Percentiles rank a stretch among this genome's conserved stretches.
Evolutionary conservation across 64 coral and sea anemone species (phyloP).

Genomic region (Anthopleura sola): DNA sequence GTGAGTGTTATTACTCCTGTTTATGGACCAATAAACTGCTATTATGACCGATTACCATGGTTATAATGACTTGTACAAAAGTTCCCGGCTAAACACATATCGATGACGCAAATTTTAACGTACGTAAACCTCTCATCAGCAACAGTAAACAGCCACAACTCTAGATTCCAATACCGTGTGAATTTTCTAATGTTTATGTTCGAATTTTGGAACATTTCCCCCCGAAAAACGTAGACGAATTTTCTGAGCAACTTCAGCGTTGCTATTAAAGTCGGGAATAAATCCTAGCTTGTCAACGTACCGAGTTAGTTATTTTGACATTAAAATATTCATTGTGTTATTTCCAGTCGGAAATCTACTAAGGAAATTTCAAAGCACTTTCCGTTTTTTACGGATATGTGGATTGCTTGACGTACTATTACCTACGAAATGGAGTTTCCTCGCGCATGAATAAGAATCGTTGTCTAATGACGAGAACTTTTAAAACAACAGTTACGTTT

Average conservation of each 20-base stretch:
- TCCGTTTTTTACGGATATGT: not conserved
- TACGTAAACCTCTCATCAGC: not conserved
- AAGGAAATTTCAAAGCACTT: slow-evolving; percentile 4
- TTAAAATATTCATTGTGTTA: not conserved
- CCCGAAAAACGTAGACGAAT: not conserved
- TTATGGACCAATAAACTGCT: not conserved
- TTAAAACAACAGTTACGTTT: not conserved
- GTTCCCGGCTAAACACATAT: not conserved
- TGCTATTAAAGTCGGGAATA: too few relatives aligned
- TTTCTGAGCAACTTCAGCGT: too few relatives aligned
- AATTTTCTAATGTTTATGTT: not conserved
- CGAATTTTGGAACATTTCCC: not conserved
- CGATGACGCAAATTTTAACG: not conserved
- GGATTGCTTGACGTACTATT: not conserved
- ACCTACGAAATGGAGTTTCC: not conserved
- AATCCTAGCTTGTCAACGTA: too few relatives aligned
- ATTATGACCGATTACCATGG: not conserved
- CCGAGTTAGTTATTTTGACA: too few relatives aligned
- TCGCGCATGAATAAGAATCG: not conserved
- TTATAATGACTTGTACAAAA: not conserved
- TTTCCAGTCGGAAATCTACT: not conserved
- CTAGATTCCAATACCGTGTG: not conserved
- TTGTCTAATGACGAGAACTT: not conserved
- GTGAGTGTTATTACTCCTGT: not conserved
- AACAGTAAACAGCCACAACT: not conserved